phyloP scores from a whole-genome alignment of 2,113 vertebrate genomes.

The Ibidorhyncha struthersii region DNA sequence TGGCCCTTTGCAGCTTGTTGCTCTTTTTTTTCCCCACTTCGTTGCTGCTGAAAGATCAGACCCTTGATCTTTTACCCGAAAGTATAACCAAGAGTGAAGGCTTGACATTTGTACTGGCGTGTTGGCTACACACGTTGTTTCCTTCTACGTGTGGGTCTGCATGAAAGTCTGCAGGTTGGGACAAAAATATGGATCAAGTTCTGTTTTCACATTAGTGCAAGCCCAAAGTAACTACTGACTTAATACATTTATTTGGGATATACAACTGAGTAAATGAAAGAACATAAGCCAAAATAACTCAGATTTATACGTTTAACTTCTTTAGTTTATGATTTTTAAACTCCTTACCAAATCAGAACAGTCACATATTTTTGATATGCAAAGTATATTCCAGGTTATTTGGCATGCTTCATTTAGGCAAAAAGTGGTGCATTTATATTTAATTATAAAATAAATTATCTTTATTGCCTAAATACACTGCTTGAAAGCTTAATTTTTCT shows the following conservation, averaged over 20 bases:
- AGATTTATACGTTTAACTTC: background rate
- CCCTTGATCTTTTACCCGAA: background rate
- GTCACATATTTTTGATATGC: background rate
- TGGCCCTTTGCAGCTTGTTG: accelerated
- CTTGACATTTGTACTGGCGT: background rate
- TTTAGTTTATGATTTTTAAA: background rate
- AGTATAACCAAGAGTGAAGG: background rate
- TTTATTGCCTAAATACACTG: background rate
- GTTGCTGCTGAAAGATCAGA: background rate
- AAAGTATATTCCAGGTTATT: background rate
- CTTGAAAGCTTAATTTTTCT: background rate
- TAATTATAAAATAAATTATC: background rate
- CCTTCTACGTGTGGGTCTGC: background rate
- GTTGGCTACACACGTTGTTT: background rate
- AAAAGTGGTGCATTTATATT: background rate
- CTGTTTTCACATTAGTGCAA: background rate
- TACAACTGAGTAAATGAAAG: background rate
- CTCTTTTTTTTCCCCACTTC: background rate
- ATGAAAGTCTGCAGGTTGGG: background rate
- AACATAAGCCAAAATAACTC: background rate
- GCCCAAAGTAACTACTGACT: background rate
- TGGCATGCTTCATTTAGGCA: background rate
- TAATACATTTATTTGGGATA: background rate
- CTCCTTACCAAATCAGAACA: background rate
- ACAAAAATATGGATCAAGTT: background rate